A percentile compares a stretch with the other conserved stretches of the same genome.
Conservation (phyloP, 1,140 invertebrate species). For the Oreohelix idahoensis region DNA sequence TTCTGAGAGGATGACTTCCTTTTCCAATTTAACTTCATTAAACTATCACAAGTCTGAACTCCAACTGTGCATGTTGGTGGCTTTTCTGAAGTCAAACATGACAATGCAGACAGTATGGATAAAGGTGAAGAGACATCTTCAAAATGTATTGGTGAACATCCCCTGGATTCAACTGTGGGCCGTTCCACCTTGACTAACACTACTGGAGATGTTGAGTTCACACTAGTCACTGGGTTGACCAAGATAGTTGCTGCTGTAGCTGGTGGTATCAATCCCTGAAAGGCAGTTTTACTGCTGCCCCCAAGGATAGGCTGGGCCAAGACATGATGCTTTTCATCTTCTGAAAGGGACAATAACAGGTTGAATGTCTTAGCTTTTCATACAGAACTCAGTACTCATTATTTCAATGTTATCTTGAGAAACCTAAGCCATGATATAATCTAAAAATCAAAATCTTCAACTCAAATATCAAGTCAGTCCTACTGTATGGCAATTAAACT, state of each 20-base stretch:
- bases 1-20: not conserved
- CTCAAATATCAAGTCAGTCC: too few relatives aligned
- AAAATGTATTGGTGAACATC: slow-evolving; percentile 66
- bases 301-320: not conserved
- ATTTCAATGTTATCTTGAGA: too few relatives aligned
- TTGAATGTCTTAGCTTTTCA: too few relatives aligned
- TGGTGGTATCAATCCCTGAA: not conserved
- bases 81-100: slow-evolving; percentile 3
- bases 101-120: slow-evolving; percentile 19
- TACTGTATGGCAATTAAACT: too few relatives aligned
- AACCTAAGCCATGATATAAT: too few relatives aligned
- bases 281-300: not conserved
- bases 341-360: slow-evolving; percentile 14
- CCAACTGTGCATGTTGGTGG: slow-evolving; percentile 13
- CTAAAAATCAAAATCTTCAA: too few relatives aligned
- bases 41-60: slow-evolving; percentile 24
- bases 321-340: slow-evolving; percentile 19
- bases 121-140: slow-evolving; percentile 26
- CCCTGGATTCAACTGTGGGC: slow-evolving; percentile 59
- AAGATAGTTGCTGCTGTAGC: slow-evolving; percentile 32
- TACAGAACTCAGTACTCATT: too few relatives aligned
- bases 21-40: not conserved
- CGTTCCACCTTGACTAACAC: slow-evolving; percentile 31
- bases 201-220: slow-evolving; percentile 9
- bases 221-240: slow-evolving; percentile 45